A percentile compares a stretch with the other conserved stretches of the same genome.
Evolutionary conservation across 2,888 invertebrate species (phyloP).

Genomic region (Agrotis segetum): DNA sequence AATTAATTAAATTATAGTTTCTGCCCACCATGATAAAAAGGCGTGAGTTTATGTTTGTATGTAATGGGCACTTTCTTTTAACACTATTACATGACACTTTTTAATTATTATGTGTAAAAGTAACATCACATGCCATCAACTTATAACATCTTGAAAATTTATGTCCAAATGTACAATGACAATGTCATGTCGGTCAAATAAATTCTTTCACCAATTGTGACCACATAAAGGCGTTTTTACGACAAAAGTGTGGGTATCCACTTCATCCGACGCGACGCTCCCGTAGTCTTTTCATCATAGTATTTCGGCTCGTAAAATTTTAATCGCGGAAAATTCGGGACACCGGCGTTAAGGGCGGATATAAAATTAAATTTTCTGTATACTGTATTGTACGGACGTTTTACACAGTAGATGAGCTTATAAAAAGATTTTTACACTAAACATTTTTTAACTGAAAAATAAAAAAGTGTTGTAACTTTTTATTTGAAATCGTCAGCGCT

Average conservation of each 20-base stretch:
- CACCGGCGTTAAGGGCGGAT: slow-evolving; percentile 44
- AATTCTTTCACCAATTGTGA: slow-evolving; percentile 61
- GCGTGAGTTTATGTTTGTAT: too few species aligned
- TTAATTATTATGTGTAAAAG: too few species aligned
- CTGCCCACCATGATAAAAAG: too few species aligned
- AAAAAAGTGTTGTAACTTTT: slow-evolving; percentile 45
- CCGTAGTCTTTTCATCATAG: slow-evolving; percentile 62
- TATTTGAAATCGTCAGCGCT: slow-evolving; percentile 45
- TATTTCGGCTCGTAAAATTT: slow-evolving; percentile 65
- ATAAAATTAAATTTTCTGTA: slow-evolving; percentile 63
- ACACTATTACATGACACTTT: too few species aligned
- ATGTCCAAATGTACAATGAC: slow-evolving; percentile 34
- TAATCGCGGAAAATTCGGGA: slow-evolving; percentile 64
- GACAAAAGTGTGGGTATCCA: slow-evolving; percentile 64
- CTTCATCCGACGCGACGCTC: slow-evolving; percentile 59
- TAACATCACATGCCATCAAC: too few species aligned
- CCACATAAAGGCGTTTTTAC: slow-evolving; percentile 67
- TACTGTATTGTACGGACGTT: slow-evolving; percentile 36
- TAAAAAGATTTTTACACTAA: slow-evolving; percentile 24
- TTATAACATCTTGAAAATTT: too few species aligned
- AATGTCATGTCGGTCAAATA: slow-evolving; percentile 51
- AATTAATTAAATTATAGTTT: too few species aligned
- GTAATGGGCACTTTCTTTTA: too few species aligned
- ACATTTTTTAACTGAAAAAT: slow-evolving; percentile 8
- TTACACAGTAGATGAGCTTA: slow-evolving; percentile 22